These are phyloP conservation scores for Patagioenas fasciata DNA, from an alignment of 2,113 vertebrate genomes.

Conservation along the genomic window DNA sequence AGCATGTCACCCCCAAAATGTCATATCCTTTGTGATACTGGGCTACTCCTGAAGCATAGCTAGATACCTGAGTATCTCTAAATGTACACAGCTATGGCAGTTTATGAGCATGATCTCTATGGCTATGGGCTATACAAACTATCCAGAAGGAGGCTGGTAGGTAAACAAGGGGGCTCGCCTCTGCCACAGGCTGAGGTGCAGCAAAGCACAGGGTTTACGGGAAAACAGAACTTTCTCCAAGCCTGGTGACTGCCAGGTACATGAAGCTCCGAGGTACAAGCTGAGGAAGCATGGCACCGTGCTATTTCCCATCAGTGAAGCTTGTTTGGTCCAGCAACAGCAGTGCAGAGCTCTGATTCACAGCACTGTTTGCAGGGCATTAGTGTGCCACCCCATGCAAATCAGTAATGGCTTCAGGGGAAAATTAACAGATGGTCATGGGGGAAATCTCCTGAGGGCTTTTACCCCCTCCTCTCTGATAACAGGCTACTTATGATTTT, in stretches of 20 bases:
- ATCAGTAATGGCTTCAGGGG: neutral
- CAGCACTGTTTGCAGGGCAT: neutral
- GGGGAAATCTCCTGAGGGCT: neutral
- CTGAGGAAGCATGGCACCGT: neutral
- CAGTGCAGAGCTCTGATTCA: neutral
- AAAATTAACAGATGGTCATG: constrained; percentile 12
- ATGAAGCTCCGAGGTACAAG: neutral
- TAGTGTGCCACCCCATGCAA: neutral
- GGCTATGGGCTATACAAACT: neutral
- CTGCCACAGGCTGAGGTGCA: neutral
- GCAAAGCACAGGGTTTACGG: neutral
- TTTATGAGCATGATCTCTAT: neutral
- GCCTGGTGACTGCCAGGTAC: neutral
- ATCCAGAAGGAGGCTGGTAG: accelerated
- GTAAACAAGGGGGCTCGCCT: neutral
- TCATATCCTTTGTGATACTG: neutral
- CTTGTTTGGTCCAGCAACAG: neutral
- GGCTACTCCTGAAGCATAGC: neutral
- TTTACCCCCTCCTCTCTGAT: neutral
- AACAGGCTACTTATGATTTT: neutral
- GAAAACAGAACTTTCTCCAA: neutral
- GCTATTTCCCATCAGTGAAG: neutral
- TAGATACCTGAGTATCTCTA: neutral
- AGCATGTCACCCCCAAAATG: neutral
- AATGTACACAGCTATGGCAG: neutral